Evolutionary conservation across 2,113 vertebrate genomes (phyloP), one percentile per base, ranked within the genome.

Genomic region (Camelus bactrianus): DNA sequence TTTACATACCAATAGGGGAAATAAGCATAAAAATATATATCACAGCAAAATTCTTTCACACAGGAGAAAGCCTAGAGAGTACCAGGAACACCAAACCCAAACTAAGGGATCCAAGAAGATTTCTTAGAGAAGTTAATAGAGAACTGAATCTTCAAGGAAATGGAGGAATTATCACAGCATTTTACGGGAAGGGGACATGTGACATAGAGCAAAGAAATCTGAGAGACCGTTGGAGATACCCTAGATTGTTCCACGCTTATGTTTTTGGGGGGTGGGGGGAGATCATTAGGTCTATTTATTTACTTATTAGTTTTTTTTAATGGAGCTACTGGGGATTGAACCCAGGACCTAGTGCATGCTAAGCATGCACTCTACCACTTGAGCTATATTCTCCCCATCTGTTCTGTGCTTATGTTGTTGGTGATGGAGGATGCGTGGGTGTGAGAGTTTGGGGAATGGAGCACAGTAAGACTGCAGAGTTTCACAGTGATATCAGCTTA

Each of bases 391-490:
- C 38, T 42, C 38, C 38, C 38, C 38, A 42, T 42, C 38, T 38
- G 11, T 32, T 86, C 28, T 35, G 20, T 76, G 20, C 22, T 72
- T 56, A 19, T 28, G 17, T 46, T 70, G 42, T 0, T 84, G 30
- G 30, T 22, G 13, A 17, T n/a, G 17, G 32, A 38, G 38, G 32
- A 12, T 32, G 6, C 28, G 19, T 69, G 42, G 9, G 20, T 62
- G 9, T 60, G 35, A 16, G 5, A 22, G 22, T 67, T 69, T 22
- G 38, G 13, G 52, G 26, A 89, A 80, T 38, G 35, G 17, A 73
- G 30, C 58, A 17, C 12, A 52, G 35, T 4, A 38, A 35, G 4
- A 0, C 1, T 35, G 1, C 7, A 19, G 5, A 24, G 6, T 22
- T 73, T 69, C 62, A 14, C 19, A 46, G 77, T 46, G n/a, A 42